Conservation (phyloP, 2,888 invertebrate genomes). For the Ectobius pallidus region DNA sequence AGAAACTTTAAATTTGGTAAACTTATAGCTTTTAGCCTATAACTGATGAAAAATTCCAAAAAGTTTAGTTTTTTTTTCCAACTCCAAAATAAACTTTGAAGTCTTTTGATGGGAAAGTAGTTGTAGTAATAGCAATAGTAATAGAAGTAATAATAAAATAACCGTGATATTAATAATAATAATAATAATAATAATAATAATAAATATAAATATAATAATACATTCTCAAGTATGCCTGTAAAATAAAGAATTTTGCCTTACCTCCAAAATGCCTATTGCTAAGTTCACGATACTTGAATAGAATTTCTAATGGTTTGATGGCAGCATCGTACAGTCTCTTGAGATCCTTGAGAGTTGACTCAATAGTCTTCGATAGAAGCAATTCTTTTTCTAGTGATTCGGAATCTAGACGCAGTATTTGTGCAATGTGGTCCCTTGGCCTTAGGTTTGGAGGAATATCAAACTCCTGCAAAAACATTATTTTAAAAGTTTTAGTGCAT, state of each 20-base stretch:
- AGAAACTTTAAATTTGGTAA: too few relatives aligned
- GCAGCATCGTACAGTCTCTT: conserved; percentile 84
- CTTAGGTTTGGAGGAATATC: conserved; percentile 79
- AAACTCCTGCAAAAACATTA: conserved; percentile 64
- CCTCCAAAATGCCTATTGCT: conserved; percentile 89
- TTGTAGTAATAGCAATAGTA: too few relatives aligned
- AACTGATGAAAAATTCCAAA: too few relatives aligned
- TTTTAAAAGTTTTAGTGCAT: not conserved
- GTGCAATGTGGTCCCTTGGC: conserved; percentile 78
- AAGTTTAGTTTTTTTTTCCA: too few relatives aligned
- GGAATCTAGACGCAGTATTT: conserved; percentile 79
- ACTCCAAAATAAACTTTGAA: too few relatives aligned
- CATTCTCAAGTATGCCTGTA: not conserved
- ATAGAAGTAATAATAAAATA: too few relatives aligned
- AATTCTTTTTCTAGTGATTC: conserved; percentile 72
- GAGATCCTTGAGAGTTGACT: conserved; percentile 80
- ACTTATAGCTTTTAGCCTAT: too few relatives aligned
- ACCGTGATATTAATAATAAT: not conserved
- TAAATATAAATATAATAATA: not conserved
- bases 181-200: not conserved
- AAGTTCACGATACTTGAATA: conserved; percentile 90
- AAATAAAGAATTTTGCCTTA: conserved; percentile 46
- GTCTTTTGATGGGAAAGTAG: too few relatives aligned
- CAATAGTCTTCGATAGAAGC: conserved; percentile 74
- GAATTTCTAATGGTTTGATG: conserved; percentile 87